These are phyloP conservation scores for Trichonephila clavata DNA, from an alignment of 1,140 invertebrate genomes.

Conservation along the genomic window DNA sequence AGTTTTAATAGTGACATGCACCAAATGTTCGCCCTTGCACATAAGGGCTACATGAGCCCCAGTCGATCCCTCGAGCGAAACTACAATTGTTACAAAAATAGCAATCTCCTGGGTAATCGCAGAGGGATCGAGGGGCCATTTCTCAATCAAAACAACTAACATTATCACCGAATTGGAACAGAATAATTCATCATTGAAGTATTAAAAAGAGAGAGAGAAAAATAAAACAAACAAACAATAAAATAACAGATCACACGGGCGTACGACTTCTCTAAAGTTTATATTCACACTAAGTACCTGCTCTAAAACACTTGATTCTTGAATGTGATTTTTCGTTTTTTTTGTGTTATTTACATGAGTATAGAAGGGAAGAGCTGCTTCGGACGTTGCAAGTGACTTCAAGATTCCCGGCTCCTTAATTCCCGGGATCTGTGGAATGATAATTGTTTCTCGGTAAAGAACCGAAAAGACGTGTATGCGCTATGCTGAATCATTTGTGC, in stretches of 20 bases:
- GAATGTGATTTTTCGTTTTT: conserved; percentile 60
- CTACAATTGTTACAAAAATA: conserved; percentile 78
- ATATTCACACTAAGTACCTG: conserved; percentile 74
- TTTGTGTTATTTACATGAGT: conserved; percentile 63
- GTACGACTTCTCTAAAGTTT: conserved; percentile 67
- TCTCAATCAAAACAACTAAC: conserved; percentile 72
- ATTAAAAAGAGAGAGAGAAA: conserved; percentile 64
- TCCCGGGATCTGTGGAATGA: conserved; percentile 73
- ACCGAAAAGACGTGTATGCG: conserved; percentile 68
- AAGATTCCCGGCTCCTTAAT: conserved; percentile 63
- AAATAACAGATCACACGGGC: conserved; percentile 73
- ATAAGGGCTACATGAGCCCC: conserved; percentile 71
- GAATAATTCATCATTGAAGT: conserved; percentile 58
- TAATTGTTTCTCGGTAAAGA: conserved; percentile 58
- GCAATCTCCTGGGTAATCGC: conserved; percentile 76
- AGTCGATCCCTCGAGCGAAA: conserved; percentile 72
- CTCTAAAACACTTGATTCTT: conserved; percentile 71
- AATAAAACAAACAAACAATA: conserved; percentile 70
- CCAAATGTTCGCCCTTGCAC: conserved; percentile 68
- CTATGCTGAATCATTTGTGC: conserved; percentile 75
- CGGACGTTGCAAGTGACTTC: conserved; percentile 51
- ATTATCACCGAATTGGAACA: conserved; percentile 74
- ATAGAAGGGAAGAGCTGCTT: conserved; percentile 64
- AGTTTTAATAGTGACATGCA: conserved; percentile 77
- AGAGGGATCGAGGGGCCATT: conserved; percentile 73